Percentiles rank a stretch among this genome's conserved stretches.
Evolutionary conservation across 2,113 vertebrate species (phyloP).

Genomic region (Oncorhynchus keta): DNA sequence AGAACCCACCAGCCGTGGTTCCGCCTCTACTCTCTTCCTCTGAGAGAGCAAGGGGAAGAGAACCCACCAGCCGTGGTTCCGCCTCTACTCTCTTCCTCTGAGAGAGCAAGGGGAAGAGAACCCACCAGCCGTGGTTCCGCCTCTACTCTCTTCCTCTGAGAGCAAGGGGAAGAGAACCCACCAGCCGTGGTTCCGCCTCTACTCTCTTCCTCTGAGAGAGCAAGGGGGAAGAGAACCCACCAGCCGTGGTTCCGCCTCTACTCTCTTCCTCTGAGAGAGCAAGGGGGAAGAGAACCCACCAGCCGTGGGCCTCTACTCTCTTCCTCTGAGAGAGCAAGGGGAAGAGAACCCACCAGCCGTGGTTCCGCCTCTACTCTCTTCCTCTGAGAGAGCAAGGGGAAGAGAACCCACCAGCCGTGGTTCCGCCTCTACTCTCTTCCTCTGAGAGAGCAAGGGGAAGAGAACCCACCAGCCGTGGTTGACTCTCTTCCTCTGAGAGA

Average conservation of each 20-base stretch:
- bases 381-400: not conserved
- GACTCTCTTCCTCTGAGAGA: too few relatives aligned
- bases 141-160: not conserved
- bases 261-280: not conserved
- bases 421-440: not conserved
- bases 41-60: not conserved
- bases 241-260: not conserved
- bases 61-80: not conserved
- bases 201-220: not conserved
- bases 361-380: not conserved
- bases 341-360: not conserved
- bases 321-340: not conserved
- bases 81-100: not conserved
- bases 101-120: not conserved
- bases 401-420: not conserved
- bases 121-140: not conserved
- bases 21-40: not conserved
- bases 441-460: not conserved
- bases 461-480: not conserved
- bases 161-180: not conserved
- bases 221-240: not conserved
- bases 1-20: not conserved
- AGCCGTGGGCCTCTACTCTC: not conserved
- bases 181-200: not conserved
- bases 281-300: not conserved